These are phyloP conservation scores for Callinectes sapidus DNA, from an alignment of 2,888 invertebrate genomes.

Conservation along the genomic window DNA sequence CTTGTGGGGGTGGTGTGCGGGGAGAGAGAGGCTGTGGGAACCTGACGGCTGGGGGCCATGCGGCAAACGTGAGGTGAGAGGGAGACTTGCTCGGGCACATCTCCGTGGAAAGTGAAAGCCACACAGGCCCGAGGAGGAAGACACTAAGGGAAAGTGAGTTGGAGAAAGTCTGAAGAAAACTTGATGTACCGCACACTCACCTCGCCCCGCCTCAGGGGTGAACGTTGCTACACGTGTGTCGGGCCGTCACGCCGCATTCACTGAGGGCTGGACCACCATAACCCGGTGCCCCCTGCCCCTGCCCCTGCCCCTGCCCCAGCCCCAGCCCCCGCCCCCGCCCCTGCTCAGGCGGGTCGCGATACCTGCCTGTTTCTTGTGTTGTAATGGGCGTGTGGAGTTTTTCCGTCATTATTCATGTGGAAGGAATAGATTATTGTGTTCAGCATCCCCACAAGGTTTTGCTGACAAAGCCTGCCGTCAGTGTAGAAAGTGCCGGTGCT, in stretches of 20 bases:
- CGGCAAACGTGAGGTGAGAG: background rate
- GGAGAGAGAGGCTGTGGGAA: background rate
- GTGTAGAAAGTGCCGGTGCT: background rate
- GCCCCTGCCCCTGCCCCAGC: no score
- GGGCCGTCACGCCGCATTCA: background rate
- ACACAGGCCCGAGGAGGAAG: background rate
- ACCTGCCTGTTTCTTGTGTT: background rate
- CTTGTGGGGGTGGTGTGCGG: background rate
- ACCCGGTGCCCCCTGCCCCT: background rate
- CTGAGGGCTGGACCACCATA: background rate
- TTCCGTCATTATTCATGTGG: background rate
- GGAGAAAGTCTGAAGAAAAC: constrained; percentile 18
- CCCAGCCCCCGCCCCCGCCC: background rate
- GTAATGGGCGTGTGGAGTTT: background rate
- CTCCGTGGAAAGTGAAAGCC: constrained; percentile 24
- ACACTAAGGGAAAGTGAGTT: constrained; percentile 20
- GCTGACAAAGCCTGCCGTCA: background rate
- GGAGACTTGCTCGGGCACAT: background rate
- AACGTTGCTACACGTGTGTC: background rate
- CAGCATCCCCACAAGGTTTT: background rate
- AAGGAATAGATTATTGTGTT: background rate
- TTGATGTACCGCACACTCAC: background rate
- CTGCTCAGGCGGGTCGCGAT: background rate
- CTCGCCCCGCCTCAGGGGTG: background rate
- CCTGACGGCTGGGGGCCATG: background rate